Conservation (phyloP, 1,140 invertebrate genomes). For the Drosophila tropicalis region DNA sequence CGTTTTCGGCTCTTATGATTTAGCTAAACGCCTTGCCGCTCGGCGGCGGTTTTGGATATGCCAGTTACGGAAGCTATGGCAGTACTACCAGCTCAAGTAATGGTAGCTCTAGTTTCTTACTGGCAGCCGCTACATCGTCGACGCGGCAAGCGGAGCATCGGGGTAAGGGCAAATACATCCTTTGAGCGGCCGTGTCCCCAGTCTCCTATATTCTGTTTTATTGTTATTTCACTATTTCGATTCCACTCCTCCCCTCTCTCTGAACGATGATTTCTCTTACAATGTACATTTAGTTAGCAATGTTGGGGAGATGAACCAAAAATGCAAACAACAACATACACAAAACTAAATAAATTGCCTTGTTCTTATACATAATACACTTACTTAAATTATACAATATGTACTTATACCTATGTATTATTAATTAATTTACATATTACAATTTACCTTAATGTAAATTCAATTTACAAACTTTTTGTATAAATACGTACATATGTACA, state of each 20-base stretch:
- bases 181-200: conserved; percentile 35
- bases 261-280: conserved; percentile 22
- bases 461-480: conserved; percentile 73
- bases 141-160: conserved; percentile 69
- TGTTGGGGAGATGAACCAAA: conserved; percentile 61
- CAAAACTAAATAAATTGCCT: conserved; percentile 70
- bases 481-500: conserved; percentile 12
- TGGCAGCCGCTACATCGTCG: conserved; percentile 64
- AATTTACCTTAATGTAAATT: conserved; percentile 63
- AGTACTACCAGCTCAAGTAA: conserved; percentile 59
- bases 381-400: conserved; percentile 51
- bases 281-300: conserved; percentile 43
- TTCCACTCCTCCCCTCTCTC: conserved; percentile 1
- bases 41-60: conserved; percentile 66
- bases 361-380: conserved; percentile 63
- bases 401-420: conserved; percentile 41
- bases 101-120: conserved; percentile 61
- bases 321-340: conserved; percentile 31
- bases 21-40: conserved; percentile 83
- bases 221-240: neutral
- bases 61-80: conserved; percentile 54
- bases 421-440: conserved; percentile 37
- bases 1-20: conserved; percentile 89
- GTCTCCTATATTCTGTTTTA: neutral
- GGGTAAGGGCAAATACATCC: conserved; percentile 68